Evolutionary conservation across 2,113 vertebrate genomes (phyloP).

Genomic region (Dromiciops gliroides): DNA sequence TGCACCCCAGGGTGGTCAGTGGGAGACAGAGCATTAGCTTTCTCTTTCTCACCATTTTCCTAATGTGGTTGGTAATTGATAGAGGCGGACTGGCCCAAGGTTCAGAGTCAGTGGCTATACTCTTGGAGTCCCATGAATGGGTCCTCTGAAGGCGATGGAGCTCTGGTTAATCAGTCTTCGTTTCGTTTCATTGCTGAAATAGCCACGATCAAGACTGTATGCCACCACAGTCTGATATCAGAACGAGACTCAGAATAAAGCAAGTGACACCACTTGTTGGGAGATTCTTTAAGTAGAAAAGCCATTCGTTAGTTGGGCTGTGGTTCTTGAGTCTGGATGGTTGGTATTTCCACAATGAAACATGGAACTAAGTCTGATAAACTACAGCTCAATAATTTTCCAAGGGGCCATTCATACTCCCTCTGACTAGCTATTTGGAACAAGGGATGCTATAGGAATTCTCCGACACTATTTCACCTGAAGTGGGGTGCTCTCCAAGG

Average conservation of each 20-base stretch:
- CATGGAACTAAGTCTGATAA: not conserved
- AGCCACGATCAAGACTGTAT: not conserved
- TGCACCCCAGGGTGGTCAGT: not conserved
- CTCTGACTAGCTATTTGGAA: not conserved
- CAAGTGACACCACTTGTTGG: not conserved
- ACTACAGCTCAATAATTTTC: not conserved
- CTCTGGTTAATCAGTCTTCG: not conserved
- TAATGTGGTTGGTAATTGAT: not conserved
- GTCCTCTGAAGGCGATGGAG: not conserved
- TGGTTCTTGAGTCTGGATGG: not conserved
- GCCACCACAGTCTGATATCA: not conserved
- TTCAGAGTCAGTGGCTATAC: not conserved
- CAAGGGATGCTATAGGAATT: not conserved
- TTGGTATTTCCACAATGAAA: slow-evolving; percentile 26
- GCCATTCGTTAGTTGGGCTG: not conserved
- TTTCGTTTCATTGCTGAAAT: not conserved
- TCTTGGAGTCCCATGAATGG: not conserved
- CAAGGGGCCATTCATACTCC: not conserved
- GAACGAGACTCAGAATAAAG: not conserved
- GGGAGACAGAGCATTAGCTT: not conserved
- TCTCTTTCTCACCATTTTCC: not conserved
- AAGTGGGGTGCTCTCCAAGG: slow-evolving; percentile 16
- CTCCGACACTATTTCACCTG: not conserved
- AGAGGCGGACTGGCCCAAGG: not conserved
- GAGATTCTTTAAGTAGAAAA: not conserved